These are phyloP conservation scores for Melitaea cinxia DNA, from an alignment of 1,140 invertebrate genomes.

Conservation along the genomic window DNA sequence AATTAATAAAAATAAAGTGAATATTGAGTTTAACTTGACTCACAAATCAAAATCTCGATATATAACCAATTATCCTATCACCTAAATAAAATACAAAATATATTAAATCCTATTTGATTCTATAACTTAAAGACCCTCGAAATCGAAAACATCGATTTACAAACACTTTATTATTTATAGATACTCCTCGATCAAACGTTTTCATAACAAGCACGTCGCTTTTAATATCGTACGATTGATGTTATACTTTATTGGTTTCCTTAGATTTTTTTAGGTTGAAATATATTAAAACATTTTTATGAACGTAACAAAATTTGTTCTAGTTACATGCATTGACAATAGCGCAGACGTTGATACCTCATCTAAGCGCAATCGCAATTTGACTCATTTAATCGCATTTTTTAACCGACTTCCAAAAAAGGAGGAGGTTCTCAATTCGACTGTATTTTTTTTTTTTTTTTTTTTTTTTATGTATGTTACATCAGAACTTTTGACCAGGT, in stretches of 20 bases:
- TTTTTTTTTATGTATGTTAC: no score
- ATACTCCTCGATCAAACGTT: constrained; percentile 15
- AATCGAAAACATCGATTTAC: constrained; percentile 23
- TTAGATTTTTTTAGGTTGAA: constrained; percentile 8
- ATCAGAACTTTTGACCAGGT: no score
- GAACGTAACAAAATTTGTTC: neutral
- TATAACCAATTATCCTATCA: neutral
- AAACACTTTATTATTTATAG: constrained; percentile 24
- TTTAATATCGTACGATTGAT: constrained; percentile 22
- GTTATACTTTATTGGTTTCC: constrained; percentile 20
- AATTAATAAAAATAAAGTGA: no score
- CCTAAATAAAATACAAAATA: neutral
- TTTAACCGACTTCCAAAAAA: no score
- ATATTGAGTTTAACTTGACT: no score
- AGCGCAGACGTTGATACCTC: no score
- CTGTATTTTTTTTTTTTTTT: no score
- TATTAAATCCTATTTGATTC: constrained; percentile 8
- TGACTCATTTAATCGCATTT: no score
- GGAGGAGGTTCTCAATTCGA: no score
- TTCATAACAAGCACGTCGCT: constrained; percentile 13
- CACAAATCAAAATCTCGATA: no score
- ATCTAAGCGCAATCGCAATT: no score
- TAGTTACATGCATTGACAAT: no score
- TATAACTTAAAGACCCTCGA: constrained; percentile 5
- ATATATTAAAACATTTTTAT: neutral